These are phyloP conservation scores for Ellobius talpinus DNA, from an alignment of 2,113 vertebrate species.

Conservation along the genomic window DNA sequence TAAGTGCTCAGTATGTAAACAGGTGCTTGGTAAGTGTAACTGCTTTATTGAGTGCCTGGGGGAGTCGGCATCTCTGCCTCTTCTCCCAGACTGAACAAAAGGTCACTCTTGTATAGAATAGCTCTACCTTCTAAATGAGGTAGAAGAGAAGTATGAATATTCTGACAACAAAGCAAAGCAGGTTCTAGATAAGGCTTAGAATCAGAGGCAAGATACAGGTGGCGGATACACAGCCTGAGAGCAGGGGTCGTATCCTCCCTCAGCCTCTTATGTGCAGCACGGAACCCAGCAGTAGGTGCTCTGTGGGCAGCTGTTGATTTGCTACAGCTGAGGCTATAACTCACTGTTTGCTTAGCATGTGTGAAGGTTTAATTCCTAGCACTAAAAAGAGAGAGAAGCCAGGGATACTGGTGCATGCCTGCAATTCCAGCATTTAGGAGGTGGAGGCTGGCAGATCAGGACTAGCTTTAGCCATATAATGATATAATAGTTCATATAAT, in stretches of 20 bases:
- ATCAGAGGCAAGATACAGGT: neutral
- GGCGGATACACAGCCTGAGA: neutral
- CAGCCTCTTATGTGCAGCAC: neutral
- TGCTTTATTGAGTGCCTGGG: constrained; percentile 1
- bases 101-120: neutral
- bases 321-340: neutral
- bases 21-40: neutral
- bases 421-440: neutral
- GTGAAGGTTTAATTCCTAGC: neutral
- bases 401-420: neutral
- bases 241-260: neutral
- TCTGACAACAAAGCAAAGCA: constrained; percentile 8
- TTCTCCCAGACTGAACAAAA: constrained; percentile 44
- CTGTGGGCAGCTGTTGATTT: neutral
- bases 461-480: neutral
- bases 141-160: constrained; percentile 43
- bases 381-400: neutral
- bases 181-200: neutral
- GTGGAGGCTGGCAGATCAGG: neutral
- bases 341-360: neutral
- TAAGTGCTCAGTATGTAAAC: neutral
- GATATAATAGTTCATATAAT: neutral
- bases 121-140: neutral
- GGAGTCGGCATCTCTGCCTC: neutral
- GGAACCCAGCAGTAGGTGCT: neutral